Conservation (phyloP, 2,888 invertebrate genomes). For the Tetragonisca angustula region DNA sequence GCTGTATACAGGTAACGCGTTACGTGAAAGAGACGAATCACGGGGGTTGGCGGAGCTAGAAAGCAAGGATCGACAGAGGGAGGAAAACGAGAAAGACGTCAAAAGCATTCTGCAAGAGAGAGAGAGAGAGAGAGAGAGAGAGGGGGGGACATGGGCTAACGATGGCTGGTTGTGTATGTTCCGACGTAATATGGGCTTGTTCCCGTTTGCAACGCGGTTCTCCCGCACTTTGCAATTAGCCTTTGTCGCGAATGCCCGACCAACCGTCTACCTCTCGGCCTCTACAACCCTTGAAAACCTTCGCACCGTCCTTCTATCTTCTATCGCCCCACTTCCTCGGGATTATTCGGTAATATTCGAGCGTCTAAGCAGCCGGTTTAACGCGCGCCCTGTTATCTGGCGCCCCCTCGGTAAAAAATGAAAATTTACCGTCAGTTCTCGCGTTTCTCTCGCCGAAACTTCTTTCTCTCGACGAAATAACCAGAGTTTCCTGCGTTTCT, state of each 20-base stretch:
- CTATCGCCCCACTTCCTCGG: slow-evolving; percentile 30
- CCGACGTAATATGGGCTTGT: slow-evolving; percentile 82
- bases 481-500: not conserved
- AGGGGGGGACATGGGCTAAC: slow-evolving; percentile 13
- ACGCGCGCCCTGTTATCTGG: slow-evolving; percentile 25
- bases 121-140: slow-evolving; percentile 35
- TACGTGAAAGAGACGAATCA: not conserved
- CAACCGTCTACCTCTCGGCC: slow-evolving; percentile 55
- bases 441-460: not conserved
- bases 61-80: slow-evolving; percentile 31
- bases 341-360: slow-evolving; percentile 45
- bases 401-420: slow-evolving; percentile 34
- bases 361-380: slow-evolving; percentile 51
- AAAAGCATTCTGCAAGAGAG: slow-evolving; percentile 23
- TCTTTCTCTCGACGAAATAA: not conserved
- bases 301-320: slow-evolving; percentile 34
- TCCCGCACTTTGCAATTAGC: slow-evolving; percentile 82
- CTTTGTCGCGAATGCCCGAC: slow-evolving; percentile 79
- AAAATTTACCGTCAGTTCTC: slow-evolving; percentile 34
- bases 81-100: slow-evolving; percentile 27
- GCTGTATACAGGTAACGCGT: slow-evolving; percentile 14
- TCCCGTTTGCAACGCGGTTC: slow-evolving; percentile 77
- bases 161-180: slow-evolving; percentile 70
- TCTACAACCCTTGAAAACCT: slow-evolving; percentile 54
- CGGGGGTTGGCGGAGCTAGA: not conserved